A percentile compares a stretch with the other conserved stretches of the same genome.
These are phyloP conservation scores for Pogoniulus pusillus DNA, from an alignment of 2,797 vertebrate species.

Conservation along the genomic window DNA sequence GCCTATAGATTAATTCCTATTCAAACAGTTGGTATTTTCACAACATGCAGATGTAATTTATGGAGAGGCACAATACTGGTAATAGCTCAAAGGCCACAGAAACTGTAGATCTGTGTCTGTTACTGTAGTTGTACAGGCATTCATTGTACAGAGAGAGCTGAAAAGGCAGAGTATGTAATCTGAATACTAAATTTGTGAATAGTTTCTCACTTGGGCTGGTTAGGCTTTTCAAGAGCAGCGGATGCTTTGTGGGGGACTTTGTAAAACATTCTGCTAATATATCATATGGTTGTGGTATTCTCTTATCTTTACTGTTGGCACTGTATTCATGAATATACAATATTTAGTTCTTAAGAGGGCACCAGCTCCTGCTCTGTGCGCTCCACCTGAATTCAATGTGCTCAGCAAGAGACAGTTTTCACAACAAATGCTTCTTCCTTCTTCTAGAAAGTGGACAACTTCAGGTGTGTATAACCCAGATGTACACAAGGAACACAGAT, in stretches of 20 bases:
- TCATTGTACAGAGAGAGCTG: constrained; percentile 73
- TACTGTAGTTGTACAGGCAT: constrained; percentile 74
- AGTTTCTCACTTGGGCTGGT: constrained; percentile 70
- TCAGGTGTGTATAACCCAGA: background rate
- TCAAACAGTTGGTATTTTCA: constrained; percentile 73
- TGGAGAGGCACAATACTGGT: constrained; percentile 63
- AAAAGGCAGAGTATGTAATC: constrained; percentile 70
- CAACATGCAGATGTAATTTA: constrained; percentile 63
- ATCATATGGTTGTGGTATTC: constrained; percentile 59
- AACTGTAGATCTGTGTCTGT: constrained; percentile 76
- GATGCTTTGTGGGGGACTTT: constrained; percentile 75
- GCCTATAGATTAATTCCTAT: constrained; percentile 57
- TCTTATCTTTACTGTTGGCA: constrained; percentile 69
- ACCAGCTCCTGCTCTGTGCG: constrained; percentile 54
- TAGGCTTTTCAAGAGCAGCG: constrained; percentile 70
- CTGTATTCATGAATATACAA: constrained; percentile 65
- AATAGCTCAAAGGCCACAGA: constrained; percentile 67
- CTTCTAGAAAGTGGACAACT: background rate
- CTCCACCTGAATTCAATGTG: constrained; percentile 57
- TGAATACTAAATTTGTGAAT: constrained; percentile 77
- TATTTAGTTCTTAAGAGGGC: constrained; percentile 69
- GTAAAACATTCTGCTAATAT: constrained; percentile 73
- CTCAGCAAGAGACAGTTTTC: constrained; percentile 46
- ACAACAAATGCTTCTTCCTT: constrained; percentile 40
- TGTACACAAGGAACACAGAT: background rate